Conservation (phyloP, 2,113 vertebrate species). For the Laticauda laticaudata region DNA sequence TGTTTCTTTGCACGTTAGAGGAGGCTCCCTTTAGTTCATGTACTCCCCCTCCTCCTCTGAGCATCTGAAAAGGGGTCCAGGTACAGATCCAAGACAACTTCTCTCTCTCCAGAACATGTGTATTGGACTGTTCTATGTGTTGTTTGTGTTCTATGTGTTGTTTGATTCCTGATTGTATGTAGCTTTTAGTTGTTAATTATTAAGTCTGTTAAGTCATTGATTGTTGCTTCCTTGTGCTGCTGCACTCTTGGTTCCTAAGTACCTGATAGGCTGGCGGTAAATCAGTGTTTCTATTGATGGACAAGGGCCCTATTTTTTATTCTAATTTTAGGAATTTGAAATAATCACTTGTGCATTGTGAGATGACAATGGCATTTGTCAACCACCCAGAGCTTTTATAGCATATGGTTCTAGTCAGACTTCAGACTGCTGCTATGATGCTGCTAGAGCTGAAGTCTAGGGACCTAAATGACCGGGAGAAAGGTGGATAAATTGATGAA, state of each 20-base stretch:
- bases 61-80: background rate
- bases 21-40: background rate
- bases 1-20: background rate
- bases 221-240: background rate
- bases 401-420: background rate
- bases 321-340: background rate
- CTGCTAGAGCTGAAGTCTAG: background rate
- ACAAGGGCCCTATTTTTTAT: background rate
- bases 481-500: background rate
- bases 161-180: background rate
- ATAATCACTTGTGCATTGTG: background rate
- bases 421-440: background rate
- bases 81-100: too few species aligned
- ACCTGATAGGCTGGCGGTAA: background rate
- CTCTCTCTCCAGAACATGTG: background rate
- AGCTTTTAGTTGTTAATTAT: background rate
- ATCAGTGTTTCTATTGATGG: background rate
- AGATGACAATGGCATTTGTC: background rate
- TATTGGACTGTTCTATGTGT: background rate
- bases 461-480: background rate
- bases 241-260: background rate
- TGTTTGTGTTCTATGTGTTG: background rate
- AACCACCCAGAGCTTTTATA: background rate
- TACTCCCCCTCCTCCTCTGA: background rate
- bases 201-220: background rate